Evolutionary conservation across 2,888 invertebrate genomes (phyloP).

Genomic region (Oxyteleia sp.): DNA sequence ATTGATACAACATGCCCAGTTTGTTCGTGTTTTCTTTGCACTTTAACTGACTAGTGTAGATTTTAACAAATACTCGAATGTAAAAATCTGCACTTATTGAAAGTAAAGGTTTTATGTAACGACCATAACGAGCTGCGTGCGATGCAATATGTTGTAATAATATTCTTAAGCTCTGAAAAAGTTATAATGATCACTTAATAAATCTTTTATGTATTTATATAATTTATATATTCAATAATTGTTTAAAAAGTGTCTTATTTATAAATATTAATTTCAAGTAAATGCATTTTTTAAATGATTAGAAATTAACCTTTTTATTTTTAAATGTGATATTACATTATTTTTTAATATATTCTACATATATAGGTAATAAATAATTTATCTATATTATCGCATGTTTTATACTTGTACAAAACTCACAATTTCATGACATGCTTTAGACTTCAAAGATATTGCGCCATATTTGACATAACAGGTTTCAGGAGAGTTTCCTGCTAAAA

Average conservation of each 20-base stretch:
- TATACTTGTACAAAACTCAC: too few relatives aligned
- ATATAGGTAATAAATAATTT: too few relatives aligned
- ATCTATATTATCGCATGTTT: too few relatives aligned
- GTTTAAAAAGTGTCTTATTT: too few relatives aligned
- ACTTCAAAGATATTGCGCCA: slow-evolving; percentile 95
- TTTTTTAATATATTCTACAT: too few relatives aligned
- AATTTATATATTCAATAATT: too few relatives aligned
- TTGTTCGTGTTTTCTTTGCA: slow-evolving; percentile 96
- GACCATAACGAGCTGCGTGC: slow-evolving; percentile 97
- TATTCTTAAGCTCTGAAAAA: slow-evolving; percentile 94
- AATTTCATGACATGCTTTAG: slow-evolving; percentile 98
- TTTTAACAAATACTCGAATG: slow-evolving; percentile 96
- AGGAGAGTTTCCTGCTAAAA: slow-evolving; percentile 97
- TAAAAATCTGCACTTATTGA: slow-evolving; percentile 99
- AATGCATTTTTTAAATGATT: too few relatives aligned
- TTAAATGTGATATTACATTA: too few relatives aligned
- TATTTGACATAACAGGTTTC: slow-evolving; percentile 98
- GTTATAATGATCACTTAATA: background rate
- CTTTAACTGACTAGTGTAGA: slow-evolving; percentile 93
- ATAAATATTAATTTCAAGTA: too few relatives aligned
- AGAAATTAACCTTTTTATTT: too few relatives aligned
- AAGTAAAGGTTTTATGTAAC: slow-evolving; percentile 96
- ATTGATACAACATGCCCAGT: slow-evolving; percentile 95
- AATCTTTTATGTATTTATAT: too few relatives aligned
- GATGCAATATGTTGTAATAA: slow-evolving; percentile 96